Evolutionary conservation across 2,888 invertebrate genomes (phyloP).

Genomic region (Cantharis rustica): DNA sequence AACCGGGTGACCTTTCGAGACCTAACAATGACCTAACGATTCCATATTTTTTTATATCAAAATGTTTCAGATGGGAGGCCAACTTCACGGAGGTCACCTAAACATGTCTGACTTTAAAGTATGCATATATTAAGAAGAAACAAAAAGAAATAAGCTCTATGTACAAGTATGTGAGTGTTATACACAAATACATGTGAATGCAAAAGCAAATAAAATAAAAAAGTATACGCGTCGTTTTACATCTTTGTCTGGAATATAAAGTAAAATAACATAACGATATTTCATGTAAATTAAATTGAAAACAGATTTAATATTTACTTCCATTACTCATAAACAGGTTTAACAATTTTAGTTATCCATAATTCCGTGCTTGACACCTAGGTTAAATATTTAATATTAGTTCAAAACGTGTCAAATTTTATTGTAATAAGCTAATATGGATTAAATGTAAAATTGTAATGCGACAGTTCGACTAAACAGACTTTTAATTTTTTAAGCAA

Average conservation of each 20-base stretch:
- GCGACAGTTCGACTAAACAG: neutral
- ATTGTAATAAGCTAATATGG: neutral
- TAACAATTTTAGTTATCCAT: slow-evolving; percentile 43
- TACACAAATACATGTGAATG: slow-evolving; percentile 28
- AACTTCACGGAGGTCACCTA: too few species aligned
- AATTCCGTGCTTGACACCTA: slow-evolving; percentile 33
- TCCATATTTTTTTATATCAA: too few species aligned
- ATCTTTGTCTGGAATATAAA: slow-evolving; percentile 3
- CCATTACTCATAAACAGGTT: slow-evolving; percentile 44
- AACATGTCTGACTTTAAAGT: slow-evolving; percentile 36
- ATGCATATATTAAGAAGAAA: slow-evolving; percentile 38
- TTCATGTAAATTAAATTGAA: slow-evolving; percentile 40
- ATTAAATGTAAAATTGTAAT: neutral
- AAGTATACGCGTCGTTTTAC: slow-evolving; percentile 10
- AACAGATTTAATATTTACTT: slow-evolving; percentile 36
- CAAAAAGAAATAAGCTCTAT: slow-evolving; percentile 25
- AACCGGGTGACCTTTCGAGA: too few species aligned
- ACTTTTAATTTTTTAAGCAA: neutral
- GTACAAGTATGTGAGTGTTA: slow-evolving; percentile 30
- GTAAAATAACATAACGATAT: slow-evolving; percentile 14
- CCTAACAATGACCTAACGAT: too few species aligned
- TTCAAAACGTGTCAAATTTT: slow-evolving; percentile 35
- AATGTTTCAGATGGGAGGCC: too few species aligned
- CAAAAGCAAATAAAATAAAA: slow-evolving; percentile 15
- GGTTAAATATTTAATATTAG: slow-evolving; percentile 37